phyloP scores from a whole-genome alignment of 2,797 vertebrate genomes.

The Periparus ater region DNA sequence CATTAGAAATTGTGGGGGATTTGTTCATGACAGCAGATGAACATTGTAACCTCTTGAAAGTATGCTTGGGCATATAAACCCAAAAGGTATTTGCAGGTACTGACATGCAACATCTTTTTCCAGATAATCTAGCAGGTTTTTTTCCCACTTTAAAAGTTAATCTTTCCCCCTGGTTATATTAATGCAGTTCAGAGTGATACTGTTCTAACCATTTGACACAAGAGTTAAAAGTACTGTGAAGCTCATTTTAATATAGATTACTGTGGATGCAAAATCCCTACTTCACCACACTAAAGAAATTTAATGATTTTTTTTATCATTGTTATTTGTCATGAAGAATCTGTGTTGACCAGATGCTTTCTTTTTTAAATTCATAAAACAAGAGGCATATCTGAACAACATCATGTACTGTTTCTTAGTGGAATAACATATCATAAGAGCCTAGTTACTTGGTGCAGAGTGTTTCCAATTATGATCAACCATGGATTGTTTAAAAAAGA shows the following conservation, averaged over 20 bases:
- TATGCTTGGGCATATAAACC: background rate
- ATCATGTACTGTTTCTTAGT: background rate
- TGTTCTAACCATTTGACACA: background rate
- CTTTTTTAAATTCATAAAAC: background rate
- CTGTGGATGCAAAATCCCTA: background rate
- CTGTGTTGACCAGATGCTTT: rapidly evolving
- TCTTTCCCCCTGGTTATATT: background rate
- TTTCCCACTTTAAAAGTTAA: background rate
- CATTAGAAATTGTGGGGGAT: background rate
- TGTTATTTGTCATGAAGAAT: background rate
- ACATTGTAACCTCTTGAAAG: background rate
- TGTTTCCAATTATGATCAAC: background rate
- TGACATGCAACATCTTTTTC: background rate
- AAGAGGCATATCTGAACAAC: background rate
- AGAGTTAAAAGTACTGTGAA: background rate
- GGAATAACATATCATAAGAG: background rate
- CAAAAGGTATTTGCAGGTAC: background rate
- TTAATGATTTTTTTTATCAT: too few relatives aligned
- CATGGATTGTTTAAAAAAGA: background rate
- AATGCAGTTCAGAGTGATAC: background rate
- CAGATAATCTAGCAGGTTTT: background rate
- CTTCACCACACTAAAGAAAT: background rate
- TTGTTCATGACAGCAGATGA: background rate
- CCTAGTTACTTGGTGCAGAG: background rate
- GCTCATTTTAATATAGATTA: background rate